phyloP scores from a whole-genome alignment of 2,113 vertebrate genomes.

The Sander lucioperca region DNA sequence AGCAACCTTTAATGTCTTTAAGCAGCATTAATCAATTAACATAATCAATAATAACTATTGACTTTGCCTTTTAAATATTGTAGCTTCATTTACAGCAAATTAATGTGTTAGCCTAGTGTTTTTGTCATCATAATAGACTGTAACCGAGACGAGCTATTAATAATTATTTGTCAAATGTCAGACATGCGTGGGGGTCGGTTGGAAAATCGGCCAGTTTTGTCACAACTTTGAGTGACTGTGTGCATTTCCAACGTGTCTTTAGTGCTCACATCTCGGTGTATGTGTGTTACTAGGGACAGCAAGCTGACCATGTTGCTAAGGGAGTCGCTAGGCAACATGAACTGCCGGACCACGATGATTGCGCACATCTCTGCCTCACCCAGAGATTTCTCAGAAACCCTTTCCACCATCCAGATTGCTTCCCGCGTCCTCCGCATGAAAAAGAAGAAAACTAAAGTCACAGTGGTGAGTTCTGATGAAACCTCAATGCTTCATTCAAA shows the following conservation, averaged over 20 bases:
- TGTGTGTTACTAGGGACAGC: slow-evolving; percentile 92
- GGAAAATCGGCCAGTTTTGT: slow-evolving; percentile 38
- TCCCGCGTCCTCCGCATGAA: slow-evolving; percentile 97
- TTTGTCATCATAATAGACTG: background rate
- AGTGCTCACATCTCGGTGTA: slow-evolving; percentile 47
- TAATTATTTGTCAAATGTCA: slow-evolving; percentile 29
- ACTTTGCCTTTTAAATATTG: slow-evolving; percentile 8
- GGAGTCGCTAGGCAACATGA: slow-evolving; percentile 98
- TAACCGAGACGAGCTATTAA: background rate
- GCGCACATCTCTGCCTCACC: slow-evolving; percentile 95
- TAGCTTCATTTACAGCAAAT: background rate
- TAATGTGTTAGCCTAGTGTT: background rate
- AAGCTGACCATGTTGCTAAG: slow-evolving; percentile 99
- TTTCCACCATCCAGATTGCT: slow-evolving; percentile 97
- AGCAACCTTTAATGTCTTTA: slow-evolving; percentile 28
- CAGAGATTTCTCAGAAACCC: slow-evolving; percentile 93
- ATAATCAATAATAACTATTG: slow-evolving; percentile 14
- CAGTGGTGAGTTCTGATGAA: slow-evolving; percentile 75
- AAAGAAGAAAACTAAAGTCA: slow-evolving; percentile 99
- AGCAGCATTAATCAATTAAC: slow-evolving; percentile 8
- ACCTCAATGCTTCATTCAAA: slow-evolving; percentile 16
- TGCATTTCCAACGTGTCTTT: slow-evolving; percentile 38
- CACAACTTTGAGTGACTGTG: slow-evolving; percentile 39
- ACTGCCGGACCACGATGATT: slow-evolving; percentile 99
- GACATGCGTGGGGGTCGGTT: slow-evolving; percentile 13